phyloP scores from a whole-genome alignment of 2,797 vertebrate genomes.

The Falco biarmicus region DNA sequence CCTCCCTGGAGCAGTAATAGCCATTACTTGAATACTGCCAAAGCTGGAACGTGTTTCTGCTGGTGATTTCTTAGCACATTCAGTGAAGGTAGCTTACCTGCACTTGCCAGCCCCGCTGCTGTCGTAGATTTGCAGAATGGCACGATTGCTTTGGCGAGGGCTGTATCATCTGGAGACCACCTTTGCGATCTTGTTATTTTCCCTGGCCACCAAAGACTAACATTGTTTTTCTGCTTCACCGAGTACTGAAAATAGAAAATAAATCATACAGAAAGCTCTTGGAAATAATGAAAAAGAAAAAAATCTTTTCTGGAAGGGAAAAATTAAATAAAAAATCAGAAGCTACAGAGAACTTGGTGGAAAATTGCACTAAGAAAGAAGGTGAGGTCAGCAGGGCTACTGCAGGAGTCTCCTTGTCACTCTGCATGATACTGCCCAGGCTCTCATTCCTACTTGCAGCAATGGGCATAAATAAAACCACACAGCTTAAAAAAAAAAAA shows the following conservation, averaged over 20 bases:
- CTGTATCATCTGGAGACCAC: neutral
- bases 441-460: neutral
- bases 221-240: slow-evolving; percentile 24
- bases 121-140: neutral
- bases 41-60: slow-evolving; percentile 19
- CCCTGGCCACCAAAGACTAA: slow-evolving; percentile 30
- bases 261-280: slow-evolving; percentile 34
- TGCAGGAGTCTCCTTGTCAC: neutral
- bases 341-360: neutral
- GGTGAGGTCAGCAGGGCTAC: neutral
- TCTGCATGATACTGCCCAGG: neutral
- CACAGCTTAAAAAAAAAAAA: neutral
- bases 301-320: neutral
- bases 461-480: neutral
- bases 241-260: slow-evolving; percentile 31
- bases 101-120: neutral
- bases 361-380: neutral
- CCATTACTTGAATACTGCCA: slow-evolving; percentile 35
- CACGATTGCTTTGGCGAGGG: neutral
- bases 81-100: slow-evolving; percentile 11
- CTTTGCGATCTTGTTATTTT: neutral
- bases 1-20: slow-evolving; percentile 51
- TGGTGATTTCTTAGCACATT: neutral
- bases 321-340: neutral
- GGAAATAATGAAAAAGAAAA: neutral